Base-by-base conservation (phyloP, 2,888 invertebrate genomes). In the Latrodectus elegans region DNA sequence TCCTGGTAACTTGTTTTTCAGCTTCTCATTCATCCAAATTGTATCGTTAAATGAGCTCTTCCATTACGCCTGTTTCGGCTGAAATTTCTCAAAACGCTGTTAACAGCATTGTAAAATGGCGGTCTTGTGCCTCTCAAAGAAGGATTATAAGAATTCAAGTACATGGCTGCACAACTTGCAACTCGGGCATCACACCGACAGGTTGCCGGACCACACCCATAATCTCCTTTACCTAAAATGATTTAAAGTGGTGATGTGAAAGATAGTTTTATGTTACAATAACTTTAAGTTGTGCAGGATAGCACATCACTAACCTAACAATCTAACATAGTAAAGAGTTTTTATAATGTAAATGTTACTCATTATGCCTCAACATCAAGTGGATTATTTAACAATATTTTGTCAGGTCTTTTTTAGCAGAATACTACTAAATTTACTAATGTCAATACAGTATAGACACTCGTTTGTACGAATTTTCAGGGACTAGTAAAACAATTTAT, bases 151-250 rank as follows among this genome's bases (percentile, higher is more conserved):
- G 76, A 53, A 72, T 75, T 64, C 17, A 76, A 53, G 17, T 86
- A 80, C 4, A 74, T 53, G 11, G 49, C 52, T 9, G 74, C 53
- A 67, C 86, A 86, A 53, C 70, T 70, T 71, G 86, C 64, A 67
- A 86, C 76, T 75, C 80, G 81, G 17, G 68, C 86, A 81, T 86
- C 86, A 71, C 86, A 86, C 12, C 86, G 60, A 26, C 86, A 86
- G n/a, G 86, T 22, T 15, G 80, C 78, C 11, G 80, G 26, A 15
- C 86, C 86, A 70, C 86, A 86, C 3, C 64, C 22, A 26, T 81
- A 49, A 53, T 76, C 81, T 12, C 38, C 75, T 81, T 81, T 86
- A 76, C 73, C 86, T 86, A 71, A 6, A 79, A 79, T n/a, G 55
- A 68, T 4, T 38, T 38, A 38, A 38, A 38, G 38, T 38, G 38